Evolutionary conservation across 37 sponge, comb jelly and placozoan genomes (phyloP), one percentile per base, ranked within the genome.

Genomic region (Aplysina aerophoba): DNA sequence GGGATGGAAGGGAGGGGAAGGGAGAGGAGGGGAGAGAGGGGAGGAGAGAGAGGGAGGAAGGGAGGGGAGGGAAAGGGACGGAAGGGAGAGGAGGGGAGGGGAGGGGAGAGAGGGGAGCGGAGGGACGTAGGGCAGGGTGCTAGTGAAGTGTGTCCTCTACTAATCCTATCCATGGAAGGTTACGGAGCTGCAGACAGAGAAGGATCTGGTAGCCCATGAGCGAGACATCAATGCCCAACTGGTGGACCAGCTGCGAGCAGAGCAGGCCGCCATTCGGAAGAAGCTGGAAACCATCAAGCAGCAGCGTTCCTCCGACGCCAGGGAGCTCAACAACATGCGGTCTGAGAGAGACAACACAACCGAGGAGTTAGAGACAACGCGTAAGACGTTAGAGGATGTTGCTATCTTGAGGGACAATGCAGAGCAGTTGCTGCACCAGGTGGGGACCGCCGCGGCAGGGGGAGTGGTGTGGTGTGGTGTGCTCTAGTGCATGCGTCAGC

Each of bases 241-340:
- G 77, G 83, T 67, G 81, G 93, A 89, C 28, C 86, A 79, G 50
- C 57, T 93, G 33, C 64, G 87, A 27, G 77, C 73, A 15, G 87
- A 89, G 21, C 57, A 74, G 0, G 80, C 87, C 22, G n/a, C 62
- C 12, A 55, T 82, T 38, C 88, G 85, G 81, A 92, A 88, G 86
- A 92, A 92, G 86, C 86, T 88, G 25, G 92, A 92, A 31, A 50
- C 79, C 28, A 88, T 92, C 28, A 88, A 82, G 25, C 38, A 44
- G 4, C 93, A 93, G 82, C 71, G 90, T 17, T 86, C 86, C 77
- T 82, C 83, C 60, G 93, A 89, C 54, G 93, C 89, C 31, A 93
- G 84, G 82, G 93, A 93, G 73, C 90, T 93, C 12, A 68, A 62
- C 34, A 57, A 64, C 62, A 93, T 93, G 93, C 64, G 62, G 53